phyloP scores from a whole-genome alignment of 2,797 vertebrate species.

The Spheniscus humboldti region DNA sequence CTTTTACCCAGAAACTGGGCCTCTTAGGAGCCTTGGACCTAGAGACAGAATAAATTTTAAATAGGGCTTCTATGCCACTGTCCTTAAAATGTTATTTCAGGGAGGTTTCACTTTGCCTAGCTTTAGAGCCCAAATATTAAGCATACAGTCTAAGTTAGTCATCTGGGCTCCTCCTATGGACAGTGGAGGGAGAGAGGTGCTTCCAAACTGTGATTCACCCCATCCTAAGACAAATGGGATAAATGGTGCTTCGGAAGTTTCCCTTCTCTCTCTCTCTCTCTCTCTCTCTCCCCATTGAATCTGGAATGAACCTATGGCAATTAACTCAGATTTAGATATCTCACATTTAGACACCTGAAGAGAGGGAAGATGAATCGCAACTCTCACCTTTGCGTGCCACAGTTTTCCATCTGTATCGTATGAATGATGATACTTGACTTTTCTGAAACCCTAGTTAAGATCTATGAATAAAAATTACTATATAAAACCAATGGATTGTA shows the following conservation, averaged over 20 bases:
- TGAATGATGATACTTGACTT: background rate
- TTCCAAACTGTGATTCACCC: background rate
- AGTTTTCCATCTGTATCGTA: background rate
- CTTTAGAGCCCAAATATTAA: background rate
- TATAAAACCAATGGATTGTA: background rate
- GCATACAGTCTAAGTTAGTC: background rate
- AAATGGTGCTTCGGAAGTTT: background rate
- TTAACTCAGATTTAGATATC: constrained; percentile 25
- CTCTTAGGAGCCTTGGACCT: background rate
- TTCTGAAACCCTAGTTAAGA: background rate
- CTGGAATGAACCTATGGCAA: background rate
- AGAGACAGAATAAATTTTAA: background rate
- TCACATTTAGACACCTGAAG: background rate
- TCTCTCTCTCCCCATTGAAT: background rate
- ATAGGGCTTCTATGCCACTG: background rate
- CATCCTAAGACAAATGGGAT: background rate
- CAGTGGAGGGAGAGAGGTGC: background rate
- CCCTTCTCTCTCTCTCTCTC: background rate
- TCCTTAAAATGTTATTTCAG: background rate
- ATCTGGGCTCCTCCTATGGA: background rate
- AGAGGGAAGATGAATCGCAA: background rate
- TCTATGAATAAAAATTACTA: background rate
- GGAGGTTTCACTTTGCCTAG: background rate
- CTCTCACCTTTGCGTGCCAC: constrained; percentile 17
- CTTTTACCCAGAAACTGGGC: background rate